Evolutionary conservation across 2,888 invertebrate genomes (phyloP), one percentile per base, ranked within the genome.

Genomic region (Ornithoptera priamus): DNA sequence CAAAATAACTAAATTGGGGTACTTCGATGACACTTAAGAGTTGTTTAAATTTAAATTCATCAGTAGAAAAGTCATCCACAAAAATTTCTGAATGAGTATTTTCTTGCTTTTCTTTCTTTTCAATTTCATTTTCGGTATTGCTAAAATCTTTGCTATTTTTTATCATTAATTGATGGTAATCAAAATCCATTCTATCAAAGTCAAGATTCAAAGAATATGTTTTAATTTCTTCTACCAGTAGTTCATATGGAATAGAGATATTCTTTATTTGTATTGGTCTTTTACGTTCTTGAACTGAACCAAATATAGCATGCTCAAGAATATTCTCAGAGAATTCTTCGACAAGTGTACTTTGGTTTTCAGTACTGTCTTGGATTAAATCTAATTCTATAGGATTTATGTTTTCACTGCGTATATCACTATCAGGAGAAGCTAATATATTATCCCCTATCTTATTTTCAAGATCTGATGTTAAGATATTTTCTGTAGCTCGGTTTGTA

Each of bases 251-350:
- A 73, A 88, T 82, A 30, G 67, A 60, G 46, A 68, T 64, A 60
- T 57, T 73, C 73, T 72, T 81, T 50, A 76, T 80, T 20, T 77
- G 75, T 50, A 69, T 24, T 60, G 70, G 68, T 77, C 78, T 84
- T 70, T 85, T 93, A 60, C 94, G 86, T 76, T 93, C 89, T 87
- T 94, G 94, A 17, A 95, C 94, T 15, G 94, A 95, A 60, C 94
- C 94, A 80, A 95, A 95, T 74, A 95, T 94, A 3, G 90, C 94
- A 84, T 93, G 92, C 83, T 94, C 94, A 18, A 90, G 70, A 64
- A 85, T 75, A 36, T 82, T 79, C 17, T 81, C 78, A 36, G 82
- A 76, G 63, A 81, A 78, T 65, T 76, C 77, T 77, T 83, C 80
- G n/a, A 74, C 75, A 12, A 76, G 66, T 20, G 65, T 39, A 59